Conservation (phyloP, 2,113 vertebrate species). For the Seriola quinqueradiata region DNA sequence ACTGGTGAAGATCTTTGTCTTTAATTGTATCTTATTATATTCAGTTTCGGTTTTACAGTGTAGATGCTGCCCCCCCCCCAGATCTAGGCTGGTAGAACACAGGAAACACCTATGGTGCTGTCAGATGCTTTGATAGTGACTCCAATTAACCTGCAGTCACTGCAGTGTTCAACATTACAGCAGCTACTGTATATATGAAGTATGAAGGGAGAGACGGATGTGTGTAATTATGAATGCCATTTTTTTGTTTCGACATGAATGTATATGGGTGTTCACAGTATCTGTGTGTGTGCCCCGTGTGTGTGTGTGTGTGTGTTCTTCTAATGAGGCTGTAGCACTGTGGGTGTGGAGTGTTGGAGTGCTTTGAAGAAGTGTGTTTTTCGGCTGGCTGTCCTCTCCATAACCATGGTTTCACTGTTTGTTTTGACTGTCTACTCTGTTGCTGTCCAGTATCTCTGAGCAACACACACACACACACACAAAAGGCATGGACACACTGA, state of each 20-base stretch:
- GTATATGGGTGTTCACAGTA: not conserved
- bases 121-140: slow-evolving; percentile 20
- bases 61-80: not conserved
- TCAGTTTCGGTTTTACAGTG: not conserved
- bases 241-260: slow-evolving; percentile 1
- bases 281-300: slow-evolving; percentile 7
- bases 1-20: not conserved
- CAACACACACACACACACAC: slow-evolving; percentile 3
- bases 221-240: not conserved
- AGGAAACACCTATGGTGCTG: slow-evolving; percentile 5
- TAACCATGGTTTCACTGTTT: slow-evolving; percentile 68
- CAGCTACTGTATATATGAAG: not conserved
- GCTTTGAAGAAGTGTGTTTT: slow-evolving; percentile 29
- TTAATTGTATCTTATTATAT: not conserved
- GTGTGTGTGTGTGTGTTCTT: slow-evolving; percentile 5
- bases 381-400: slow-evolving; percentile 11
- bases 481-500: not conserved
- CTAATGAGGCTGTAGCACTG: not conserved
- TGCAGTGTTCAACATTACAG: not conserved
- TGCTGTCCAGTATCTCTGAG: slow-evolving; percentile 35
- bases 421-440: slow-evolving; percentile 40
- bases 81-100: not conserved
- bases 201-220: not conserved
- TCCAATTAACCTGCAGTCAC: not conserved
- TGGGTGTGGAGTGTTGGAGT: slow-evolving; percentile 41